Conservation (phyloP, 2,888 invertebrate species). For the Drosophila melanocephala region DNA sequence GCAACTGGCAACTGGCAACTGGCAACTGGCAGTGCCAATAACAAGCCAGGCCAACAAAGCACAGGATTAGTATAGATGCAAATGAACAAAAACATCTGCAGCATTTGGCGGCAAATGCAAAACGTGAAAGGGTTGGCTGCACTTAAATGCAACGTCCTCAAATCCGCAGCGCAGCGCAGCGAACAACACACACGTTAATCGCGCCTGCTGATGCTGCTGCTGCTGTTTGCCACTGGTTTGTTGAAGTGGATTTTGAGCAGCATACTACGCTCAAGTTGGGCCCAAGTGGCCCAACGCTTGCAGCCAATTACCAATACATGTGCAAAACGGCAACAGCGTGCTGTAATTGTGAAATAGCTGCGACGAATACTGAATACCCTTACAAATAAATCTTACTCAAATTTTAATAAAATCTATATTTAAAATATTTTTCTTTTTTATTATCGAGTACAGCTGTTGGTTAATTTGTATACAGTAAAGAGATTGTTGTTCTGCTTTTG, state of each 20-base stretch:
- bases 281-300: slow-evolving; percentile 63
- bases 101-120: slow-evolving; percentile 65
- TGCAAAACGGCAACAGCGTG: slow-evolving; percentile 44
- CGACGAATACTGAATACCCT: slow-evolving; percentile 11
- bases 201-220: slow-evolving; percentile 30
- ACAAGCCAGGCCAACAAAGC: slow-evolving; percentile 28
- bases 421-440: neutral
- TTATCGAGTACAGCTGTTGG: neutral
- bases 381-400: neutral
- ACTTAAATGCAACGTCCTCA: slow-evolving; percentile 69
- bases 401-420: neutral
- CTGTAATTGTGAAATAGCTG: neutral
- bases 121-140: slow-evolving; percentile 49
- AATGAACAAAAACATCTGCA: slow-evolving; percentile 72
- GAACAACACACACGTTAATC: slow-evolving; percentile 64
- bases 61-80: slow-evolving; percentile 73
- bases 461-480: neutral
- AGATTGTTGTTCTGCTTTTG: neutral
- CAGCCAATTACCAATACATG: slow-evolving; percentile 72
- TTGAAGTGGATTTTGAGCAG: slow-evolving; percentile 69
- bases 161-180: slow-evolving; percentile 32
- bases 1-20: slow-evolving; percentile 8
- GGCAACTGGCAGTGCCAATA: slow-evolving; percentile 50
- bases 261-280: slow-evolving; percentile 47
- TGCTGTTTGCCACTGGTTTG: slow-evolving; percentile 15